Evolutionary conservation across 2,888 invertebrate genomes (phyloP), one percentile per base, ranked within the genome.

Genomic region (Sclerodermus sp.): DNA sequence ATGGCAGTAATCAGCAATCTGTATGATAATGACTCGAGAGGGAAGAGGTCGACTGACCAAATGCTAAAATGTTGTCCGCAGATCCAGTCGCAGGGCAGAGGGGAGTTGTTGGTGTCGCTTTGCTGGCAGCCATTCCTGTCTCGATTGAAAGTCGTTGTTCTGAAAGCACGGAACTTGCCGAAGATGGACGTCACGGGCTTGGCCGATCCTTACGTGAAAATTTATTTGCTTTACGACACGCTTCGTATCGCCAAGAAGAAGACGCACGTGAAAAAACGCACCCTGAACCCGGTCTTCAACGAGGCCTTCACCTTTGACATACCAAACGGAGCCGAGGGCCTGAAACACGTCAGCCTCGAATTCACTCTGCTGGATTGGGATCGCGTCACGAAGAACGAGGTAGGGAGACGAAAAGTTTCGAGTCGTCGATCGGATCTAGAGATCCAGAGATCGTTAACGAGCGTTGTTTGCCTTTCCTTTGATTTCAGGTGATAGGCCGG

Each of bases 221-320:
- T 99, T 80, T 98, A 98, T 80, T 84, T 98, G 67, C 83, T 96
- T 47, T 96, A 92, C 82, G 96, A 98, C 80, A 93, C 94, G n/a
- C 96, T 97, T 77, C 88, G 97, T 59, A 93, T 98, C 69, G 94
- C 96, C 42, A 99, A 98, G 84, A 97, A 97, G 85, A 97, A 98
- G 84, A 98, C 98, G 0, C 97, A 97, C 79, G 96, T 98, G 42
- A 97, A 97, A 85, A 98, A 96, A 79, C 87, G 96, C 49, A 98
- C 98, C 1, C 83, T 96, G 66, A 96, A 95, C 82, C 99, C 98
- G 0, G 96, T 99, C 48, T 99, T 96, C 84, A 99, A 99, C 82
- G 98, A 99, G 81, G 96, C 96, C 46, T 97, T 99, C 80, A 93
- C 96, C 47, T 98, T 98, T 78, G 97, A 98, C 71, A 92, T 98